These are phyloP conservation scores for Lethocerus indicus DNA, from an alignment of 1,140 invertebrate species.

Conservation along the genomic window DNA sequence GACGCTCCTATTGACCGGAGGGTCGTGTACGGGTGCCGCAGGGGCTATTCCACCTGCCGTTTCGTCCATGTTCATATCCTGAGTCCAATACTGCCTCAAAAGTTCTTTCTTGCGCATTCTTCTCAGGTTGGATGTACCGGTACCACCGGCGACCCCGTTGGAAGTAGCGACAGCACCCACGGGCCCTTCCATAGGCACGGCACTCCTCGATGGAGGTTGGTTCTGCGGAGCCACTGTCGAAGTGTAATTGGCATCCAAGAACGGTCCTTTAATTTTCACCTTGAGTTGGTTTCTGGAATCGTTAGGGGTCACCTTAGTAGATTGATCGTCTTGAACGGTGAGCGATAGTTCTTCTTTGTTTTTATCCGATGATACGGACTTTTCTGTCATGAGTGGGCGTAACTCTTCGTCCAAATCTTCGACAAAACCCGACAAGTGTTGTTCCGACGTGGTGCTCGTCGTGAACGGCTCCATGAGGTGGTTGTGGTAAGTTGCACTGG, in stretches of 20 bases:
- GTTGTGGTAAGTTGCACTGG: constrained; percentile 35
- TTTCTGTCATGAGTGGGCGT: constrained; percentile 2
- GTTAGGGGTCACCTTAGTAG: constrained; percentile 23
- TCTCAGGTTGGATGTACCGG: constrained; percentile 52
- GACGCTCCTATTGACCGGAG: constrained; percentile 45
- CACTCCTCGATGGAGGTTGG: constrained; percentile 25
- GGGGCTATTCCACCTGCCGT: constrained; percentile 23
- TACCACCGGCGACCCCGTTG: constrained; percentile 21
- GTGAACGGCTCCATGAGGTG: constrained; percentile 45
- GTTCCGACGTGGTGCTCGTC: constrained; percentile 36
- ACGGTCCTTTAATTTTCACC: constrained; percentile 80
- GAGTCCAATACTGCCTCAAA: constrained; percentile 64
- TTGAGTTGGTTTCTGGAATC: constrained; percentile 71
- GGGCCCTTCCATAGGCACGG: constrained; percentile 21
- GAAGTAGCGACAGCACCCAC: constrained; percentile 20
- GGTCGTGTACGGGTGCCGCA: constrained; percentile 30
- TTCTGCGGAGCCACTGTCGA: constrained; percentile 32
- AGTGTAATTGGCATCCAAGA: constrained; percentile 55
- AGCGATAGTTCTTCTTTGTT: constrained; percentile 23
- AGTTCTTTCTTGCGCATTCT: constrained; percentile 82
- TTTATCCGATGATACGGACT: constrained; percentile 28
- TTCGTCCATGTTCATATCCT: constrained; percentile 68
- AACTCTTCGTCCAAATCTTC: constrained; percentile 65
- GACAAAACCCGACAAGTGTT: constrained; percentile 45
- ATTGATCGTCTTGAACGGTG: constrained; percentile 16